Base-by-base conservation (phyloP, 2,113 vertebrate species). In the Otis tarda region DNA sequence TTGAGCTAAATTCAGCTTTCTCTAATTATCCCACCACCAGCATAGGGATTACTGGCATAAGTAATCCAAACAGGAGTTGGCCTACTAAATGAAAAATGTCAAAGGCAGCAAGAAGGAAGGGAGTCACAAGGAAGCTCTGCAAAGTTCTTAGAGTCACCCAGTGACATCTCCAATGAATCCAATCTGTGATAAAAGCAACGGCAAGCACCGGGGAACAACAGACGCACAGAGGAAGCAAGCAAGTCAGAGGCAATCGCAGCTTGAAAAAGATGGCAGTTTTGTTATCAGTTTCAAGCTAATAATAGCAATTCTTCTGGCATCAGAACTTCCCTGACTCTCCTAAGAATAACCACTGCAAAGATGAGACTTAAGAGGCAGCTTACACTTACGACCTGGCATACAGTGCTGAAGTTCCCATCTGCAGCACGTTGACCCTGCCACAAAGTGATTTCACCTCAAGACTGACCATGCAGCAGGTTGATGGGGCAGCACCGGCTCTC, bases 31-130 rank as follows among this genome's bases (percentile, higher is more conserved):
- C 25, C 50, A 53, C 30, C 90, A 28, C 67, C 76, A 83, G 75
- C 37, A 35, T 45, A 77, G 82, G 92, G 55, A 96, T 96, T 93
- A 80, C 47, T 50, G 52, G 37, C n/a, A 64, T 67, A 70, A 94
- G 56, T 86, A 80, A 93, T 76, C 50, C 60, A 93, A 90, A 85
- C 63, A 90, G 89, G 75, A 91, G 71, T 5, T 88, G 88, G 28
- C 70, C 75, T 65, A 76, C 56, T 93, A 91, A 87, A 80, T 45
- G 70, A 93, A 94, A 91, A 94, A 65, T 63, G 75, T 74, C 61
- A 83, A 45, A 79, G 63, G 82, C 67, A 61, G 57, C 0, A 7
- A 83, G 79, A 80, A 47, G 67, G 68, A 76, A 57, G 75, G 67
- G 70, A 94, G 70, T 43, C 88, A 89, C 65, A 64, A 73, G 77